Conservation (phyloP, 1,140 invertebrate species). For the Drosophila rhopaloa region DNA sequence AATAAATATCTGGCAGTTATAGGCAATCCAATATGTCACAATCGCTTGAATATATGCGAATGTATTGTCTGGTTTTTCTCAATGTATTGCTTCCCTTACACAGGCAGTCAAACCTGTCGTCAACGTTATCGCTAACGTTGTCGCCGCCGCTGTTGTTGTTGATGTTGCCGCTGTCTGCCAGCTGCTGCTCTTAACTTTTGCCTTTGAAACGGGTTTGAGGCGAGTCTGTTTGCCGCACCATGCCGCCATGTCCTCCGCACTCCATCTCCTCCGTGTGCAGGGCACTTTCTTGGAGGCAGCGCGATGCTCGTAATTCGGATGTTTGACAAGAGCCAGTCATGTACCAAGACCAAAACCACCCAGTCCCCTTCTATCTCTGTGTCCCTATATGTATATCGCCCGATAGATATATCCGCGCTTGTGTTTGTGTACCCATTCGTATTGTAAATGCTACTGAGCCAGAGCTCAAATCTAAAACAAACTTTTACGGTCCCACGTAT, state of each 20-base stretch:
- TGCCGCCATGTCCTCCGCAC: constrained; percentile 26
- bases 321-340: constrained; percentile 71
- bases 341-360: constrained; percentile 52
- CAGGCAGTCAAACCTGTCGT: constrained; percentile 66
- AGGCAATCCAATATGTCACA: not conserved
- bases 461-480: constrained; percentile 67
- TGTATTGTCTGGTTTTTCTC: constrained; percentile 5
- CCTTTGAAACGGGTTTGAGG: constrained; percentile 71
- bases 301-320: constrained; percentile 63
- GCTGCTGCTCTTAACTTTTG: constrained; percentile 74
- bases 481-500: constrained; percentile 46
- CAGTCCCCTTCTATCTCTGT: constrained; percentile 19
- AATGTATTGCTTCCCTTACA: constrained; percentile 30
- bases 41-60: too few relatives aligned
- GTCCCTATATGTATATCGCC: constrained; percentile 21
- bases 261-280: constrained; percentile 16
- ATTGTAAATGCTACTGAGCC: constrained; percentile 44
- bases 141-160: constrained; percentile 51
- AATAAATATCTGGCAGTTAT: not conserved
- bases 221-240: constrained; percentile 33
- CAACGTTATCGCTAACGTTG: constrained; percentile 62
- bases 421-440: constrained; percentile 48
- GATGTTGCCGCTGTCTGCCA: constrained; percentile 53
- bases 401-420: constrained; percentile 41
- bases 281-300: constrained; percentile 41